Base-by-base conservation (phyloP, 1,140 invertebrate species). In the Drosophila carrolli region DNA sequence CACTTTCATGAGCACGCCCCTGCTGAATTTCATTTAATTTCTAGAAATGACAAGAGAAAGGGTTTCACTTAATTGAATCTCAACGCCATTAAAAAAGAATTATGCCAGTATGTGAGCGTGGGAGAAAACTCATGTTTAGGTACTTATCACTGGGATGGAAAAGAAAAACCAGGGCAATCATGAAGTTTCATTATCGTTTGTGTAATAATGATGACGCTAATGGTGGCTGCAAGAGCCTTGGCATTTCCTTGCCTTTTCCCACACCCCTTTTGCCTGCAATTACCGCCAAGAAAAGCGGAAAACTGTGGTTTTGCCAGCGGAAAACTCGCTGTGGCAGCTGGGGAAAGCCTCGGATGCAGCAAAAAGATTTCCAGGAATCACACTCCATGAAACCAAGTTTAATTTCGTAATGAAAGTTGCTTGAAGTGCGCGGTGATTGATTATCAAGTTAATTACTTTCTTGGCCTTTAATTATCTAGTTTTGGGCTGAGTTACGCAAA, bases 51-150 rank as follows among this genome's bases (percentile, higher is more conserved):
- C 78, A 86, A 75, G 78, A 61, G 54, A 67, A 82, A 85, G 82
- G 82, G 78, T 60, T 75, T 67, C 63, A 43, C 63, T 70, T 86
- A 86, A 86, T 86, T 88, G 83, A 86, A 82, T 86, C 85, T 86
- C 79, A 58, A 79, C 71, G 83, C 78, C 79, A 88, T 86, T 88
- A 86, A 88, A 86, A 82, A 88, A 82, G 60, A 88, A 79, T 73
- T 88, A 76, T 66, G 67, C 53, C 56, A 67, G 63, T 41, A 32
- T 65, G 59, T 65, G 48, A 59, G 47, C 13, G 63, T 38, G 46
- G 56, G 23, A 51, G 51, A 14, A 19, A 61, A 38, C 27, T 61
- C 56, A 35, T 71, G 67, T 61, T 72, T 71, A 59, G 68, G 68
- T 60, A 56, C 55, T 85, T 81, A 81, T 81, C 70, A 63, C 46